Conservation (phyloP, 2,888 invertebrate species). For the Formica aserva region DNA sequence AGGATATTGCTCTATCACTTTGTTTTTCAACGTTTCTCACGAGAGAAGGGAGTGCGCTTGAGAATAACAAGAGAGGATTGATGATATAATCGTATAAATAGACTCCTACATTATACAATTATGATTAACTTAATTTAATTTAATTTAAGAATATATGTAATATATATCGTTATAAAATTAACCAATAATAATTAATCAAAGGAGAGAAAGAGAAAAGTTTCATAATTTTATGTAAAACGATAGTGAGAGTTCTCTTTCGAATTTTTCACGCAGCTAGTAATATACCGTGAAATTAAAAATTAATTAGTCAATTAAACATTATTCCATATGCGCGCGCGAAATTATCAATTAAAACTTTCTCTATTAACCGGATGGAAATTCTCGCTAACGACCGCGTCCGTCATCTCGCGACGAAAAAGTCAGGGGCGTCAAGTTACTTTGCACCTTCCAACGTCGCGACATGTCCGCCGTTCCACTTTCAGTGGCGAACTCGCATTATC, state of each 20-base stretch:
- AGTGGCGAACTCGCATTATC: not conserved
- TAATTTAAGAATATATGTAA: not conserved
- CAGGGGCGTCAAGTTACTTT: conserved; percentile 39
- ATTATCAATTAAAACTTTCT: conserved; percentile 46
- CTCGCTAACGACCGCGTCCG: conserved; percentile 33
- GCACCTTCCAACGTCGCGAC: conserved; percentile 16
- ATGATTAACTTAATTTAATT: not conserved
- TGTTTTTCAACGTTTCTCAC: not conserved
- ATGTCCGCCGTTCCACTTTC: conserved; percentile 25
- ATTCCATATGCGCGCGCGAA: conserved; percentile 4
- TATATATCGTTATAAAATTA: not conserved
- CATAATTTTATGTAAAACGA: not conserved
- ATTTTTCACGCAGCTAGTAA: not conserved
- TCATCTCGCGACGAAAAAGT: conserved; percentile 41
- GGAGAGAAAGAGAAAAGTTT: not conserved
- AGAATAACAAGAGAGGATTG: not conserved
- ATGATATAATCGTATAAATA: not conserved
- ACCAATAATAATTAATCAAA: not conserved
- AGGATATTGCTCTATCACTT: not conserved
- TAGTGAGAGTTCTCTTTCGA: not conserved
- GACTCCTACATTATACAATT: not conserved
- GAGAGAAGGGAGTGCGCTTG: not conserved
- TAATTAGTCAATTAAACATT: conserved; percentile 43
- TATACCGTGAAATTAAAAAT: conserved; percentile 6
- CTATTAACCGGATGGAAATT: conserved; percentile 37